phyloP scores from a whole-genome alignment of 2,113 vertebrate species.

The Colistium nudipinnis region DNA sequence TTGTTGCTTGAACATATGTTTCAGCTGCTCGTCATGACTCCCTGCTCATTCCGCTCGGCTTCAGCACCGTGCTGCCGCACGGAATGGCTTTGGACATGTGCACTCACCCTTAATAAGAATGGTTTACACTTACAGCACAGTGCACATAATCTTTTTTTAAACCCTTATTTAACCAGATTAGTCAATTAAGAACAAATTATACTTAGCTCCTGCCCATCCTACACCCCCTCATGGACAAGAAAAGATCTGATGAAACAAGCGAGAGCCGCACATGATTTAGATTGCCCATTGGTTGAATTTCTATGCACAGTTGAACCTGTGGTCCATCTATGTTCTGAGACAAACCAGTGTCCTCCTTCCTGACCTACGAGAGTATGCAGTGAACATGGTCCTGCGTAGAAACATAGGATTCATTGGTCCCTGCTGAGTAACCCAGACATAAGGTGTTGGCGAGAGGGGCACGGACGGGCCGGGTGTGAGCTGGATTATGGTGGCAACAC shows the following conservation, averaged over 20 bases:
- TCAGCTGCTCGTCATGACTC: conserved; percentile 39
- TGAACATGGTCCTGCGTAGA: background rate
- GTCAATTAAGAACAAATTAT: conserved; percentile 50
- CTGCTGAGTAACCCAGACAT: background rate
- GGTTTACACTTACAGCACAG: conserved; percentile 25
- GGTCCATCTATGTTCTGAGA: background rate
- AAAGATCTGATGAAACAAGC: conserved; percentile 14
- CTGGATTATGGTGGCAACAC: background rate
- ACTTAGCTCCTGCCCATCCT: conserved; percentile 12
- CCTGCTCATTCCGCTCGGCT: conserved; percentile 18
- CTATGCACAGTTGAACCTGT: too few relatives aligned
- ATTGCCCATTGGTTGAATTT: conserved; percentile 14
- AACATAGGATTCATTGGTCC: background rate
- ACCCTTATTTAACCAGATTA: conserved; percentile 52
- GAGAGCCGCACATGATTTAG: background rate
- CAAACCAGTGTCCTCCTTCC: background rate
- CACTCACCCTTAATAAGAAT: conserved; percentile 37
- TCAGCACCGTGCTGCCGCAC: background rate
- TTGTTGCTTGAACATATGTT: conserved; percentile 52
- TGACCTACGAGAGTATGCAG: too few relatives aligned
- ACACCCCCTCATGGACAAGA: background rate
- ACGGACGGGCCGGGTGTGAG: background rate
- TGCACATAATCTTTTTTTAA: conserved; percentile 42
- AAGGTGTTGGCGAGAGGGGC: background rate
- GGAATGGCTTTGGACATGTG: conserved; percentile 49